phyloP scores from a whole-genome alignment of 2,113 vertebrate species.

The Pandion haliaetus region DNA sequence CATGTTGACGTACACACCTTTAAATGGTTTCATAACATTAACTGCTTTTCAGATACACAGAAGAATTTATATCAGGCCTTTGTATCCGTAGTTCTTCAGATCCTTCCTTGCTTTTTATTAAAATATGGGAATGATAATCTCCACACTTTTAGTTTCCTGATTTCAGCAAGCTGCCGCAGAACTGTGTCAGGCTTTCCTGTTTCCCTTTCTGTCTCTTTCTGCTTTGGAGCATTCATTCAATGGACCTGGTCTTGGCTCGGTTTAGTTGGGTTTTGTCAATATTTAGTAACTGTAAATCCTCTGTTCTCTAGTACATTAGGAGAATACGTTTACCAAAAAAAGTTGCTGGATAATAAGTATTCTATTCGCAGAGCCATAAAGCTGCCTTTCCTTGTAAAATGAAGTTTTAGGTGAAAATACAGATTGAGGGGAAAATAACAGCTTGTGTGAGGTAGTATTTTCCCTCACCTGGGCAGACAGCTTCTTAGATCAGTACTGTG shows the following conservation, averaged over 20 bases:
- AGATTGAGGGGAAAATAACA: not conserved
- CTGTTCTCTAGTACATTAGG: not conserved
- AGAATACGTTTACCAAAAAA: not conserved
- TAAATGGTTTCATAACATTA: not conserved
- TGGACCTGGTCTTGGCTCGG: not conserved
- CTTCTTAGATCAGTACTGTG: not conserved
- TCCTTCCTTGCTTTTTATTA: constrained; percentile 32
- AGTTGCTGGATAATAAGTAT: not conserved
- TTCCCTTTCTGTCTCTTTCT: not conserved
- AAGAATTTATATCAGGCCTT: not conserved
- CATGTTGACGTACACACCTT: not conserved
- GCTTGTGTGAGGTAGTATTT: not conserved
- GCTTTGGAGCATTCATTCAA: not conserved
- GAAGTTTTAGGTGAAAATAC: not conserved
- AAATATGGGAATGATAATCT: constrained; percentile 10
- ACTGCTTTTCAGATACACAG: not conserved
- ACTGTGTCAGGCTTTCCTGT: constrained; percentile 3
- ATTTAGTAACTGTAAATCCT: not conserved
- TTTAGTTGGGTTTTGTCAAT: not conserved
- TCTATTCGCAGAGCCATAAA: not conserved
- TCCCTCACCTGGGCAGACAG: not conserved
- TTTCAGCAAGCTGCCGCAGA: not conserved
- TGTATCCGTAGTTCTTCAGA: not conserved
- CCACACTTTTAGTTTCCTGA: not conserved
- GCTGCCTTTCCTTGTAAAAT: not conserved